Evolutionary conservation across 2,888 invertebrate genomes (phyloP).

Genomic region (Gastrophysa polygoni): DNA sequence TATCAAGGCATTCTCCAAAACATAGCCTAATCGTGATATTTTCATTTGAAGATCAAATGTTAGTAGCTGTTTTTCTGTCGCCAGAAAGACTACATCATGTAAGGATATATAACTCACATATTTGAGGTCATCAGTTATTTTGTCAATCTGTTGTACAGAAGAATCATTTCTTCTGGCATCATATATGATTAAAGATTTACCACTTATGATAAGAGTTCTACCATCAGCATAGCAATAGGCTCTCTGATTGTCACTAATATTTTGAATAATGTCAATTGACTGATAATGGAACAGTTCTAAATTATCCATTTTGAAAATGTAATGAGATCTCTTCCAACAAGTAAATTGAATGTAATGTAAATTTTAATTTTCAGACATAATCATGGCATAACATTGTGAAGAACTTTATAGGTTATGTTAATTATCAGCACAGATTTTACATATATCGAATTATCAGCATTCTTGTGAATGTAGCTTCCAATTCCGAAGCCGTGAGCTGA

Average conservation of each 20-base stretch:
- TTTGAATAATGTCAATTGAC: slow-evolving; percentile 7
- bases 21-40: neutral
- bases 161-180: neutral
- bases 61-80: slow-evolving; percentile 26
- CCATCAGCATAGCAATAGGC: slow-evolving; percentile 20
- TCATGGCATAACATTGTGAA: too few relatives aligned
- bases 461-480: too few relatives aligned
- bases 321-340: too few relatives aligned
- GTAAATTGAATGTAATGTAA: too few relatives aligned
- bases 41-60: slow-evolving; percentile 16
- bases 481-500: too few relatives aligned
- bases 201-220: slow-evolving; percentile 9
- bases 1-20: slow-evolving; percentile 20
- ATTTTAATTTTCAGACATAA: too few relatives aligned
- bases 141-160: slow-evolving; percentile 5
- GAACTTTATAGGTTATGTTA: too few relatives aligned
- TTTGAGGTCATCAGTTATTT: slow-evolving; percentile 20
- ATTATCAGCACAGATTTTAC: too few relatives aligned
- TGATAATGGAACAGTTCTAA: slow-evolving; percentile 25
- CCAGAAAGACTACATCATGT: slow-evolving; percentile 33
- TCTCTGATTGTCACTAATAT: neutral
- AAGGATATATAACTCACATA: slow-evolving; percentile 31
- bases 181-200: slow-evolving; percentile 14
- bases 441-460: too few relatives aligned
- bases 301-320: slow-evolving; percentile 26